Conservation (phyloP, 2,113 vertebrate genomes). For the Spea bombifrons region DNA sequence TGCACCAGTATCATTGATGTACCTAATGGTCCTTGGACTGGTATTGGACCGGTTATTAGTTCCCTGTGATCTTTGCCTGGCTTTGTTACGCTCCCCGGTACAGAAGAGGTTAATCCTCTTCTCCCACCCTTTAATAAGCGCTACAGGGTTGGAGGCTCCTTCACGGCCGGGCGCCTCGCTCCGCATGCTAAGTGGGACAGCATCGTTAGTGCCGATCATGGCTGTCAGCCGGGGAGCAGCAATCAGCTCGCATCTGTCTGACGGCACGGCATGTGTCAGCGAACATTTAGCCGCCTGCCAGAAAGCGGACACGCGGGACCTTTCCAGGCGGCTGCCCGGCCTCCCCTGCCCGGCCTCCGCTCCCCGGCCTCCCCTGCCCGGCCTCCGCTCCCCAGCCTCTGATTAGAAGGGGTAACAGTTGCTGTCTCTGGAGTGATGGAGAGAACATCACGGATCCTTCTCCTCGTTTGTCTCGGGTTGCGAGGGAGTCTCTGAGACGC, state of each 20-base stretch:
- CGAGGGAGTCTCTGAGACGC: neutral
- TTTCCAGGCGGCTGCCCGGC: too few relatives aligned
- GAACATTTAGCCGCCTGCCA: constrained; percentile 1
- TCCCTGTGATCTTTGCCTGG: too few relatives aligned
- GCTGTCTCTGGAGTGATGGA: constrained; percentile 6
- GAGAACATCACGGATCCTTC: neutral
- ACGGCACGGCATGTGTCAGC: constrained; percentile 26
- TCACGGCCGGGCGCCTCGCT: neutral
- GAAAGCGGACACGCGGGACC: constrained; percentile 1
- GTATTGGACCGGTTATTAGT: too few relatives aligned
- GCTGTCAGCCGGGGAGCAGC: constrained; percentile 27
- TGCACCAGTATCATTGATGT: too few relatives aligned
- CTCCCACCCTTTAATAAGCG: too few relatives aligned
- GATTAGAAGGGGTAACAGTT: neutral
- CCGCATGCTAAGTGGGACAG: neutral
- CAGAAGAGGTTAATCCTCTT: too few relatives aligned
- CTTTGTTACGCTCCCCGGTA: too few relatives aligned
- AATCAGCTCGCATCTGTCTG: constrained; percentile 21
- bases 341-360: neutral
- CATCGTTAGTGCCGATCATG: neutral
- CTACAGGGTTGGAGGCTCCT: neutral
- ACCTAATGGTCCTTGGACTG: too few relatives aligned
- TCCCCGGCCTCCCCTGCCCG: neutral
- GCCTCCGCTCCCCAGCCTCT: neutral
- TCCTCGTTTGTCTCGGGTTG: neutral